phyloP scores from a whole-genome alignment of 2,888 invertebrate species.

The Nephrocerus scutellatus region DNA sequence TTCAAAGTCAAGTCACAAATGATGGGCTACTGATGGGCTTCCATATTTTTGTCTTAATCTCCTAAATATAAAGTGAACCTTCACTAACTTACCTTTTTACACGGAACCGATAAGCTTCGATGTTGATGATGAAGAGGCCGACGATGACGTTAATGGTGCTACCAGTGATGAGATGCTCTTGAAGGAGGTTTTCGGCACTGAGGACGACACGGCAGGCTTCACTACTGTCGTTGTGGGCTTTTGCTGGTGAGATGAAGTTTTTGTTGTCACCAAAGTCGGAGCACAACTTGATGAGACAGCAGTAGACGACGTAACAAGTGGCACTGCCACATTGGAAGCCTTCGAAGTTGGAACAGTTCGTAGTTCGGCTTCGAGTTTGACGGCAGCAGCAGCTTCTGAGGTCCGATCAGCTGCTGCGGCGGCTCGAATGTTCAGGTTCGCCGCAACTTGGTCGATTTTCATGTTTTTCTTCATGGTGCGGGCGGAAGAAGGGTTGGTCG shows the following conservation, averaged over 20 bases:
- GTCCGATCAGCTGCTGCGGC: conserved; percentile 34
- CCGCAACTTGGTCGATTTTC: conserved; percentile 45
- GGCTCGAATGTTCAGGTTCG: conserved; percentile 42
- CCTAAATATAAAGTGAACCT: too few species aligned
- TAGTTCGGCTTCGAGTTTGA: conserved; percentile 11
- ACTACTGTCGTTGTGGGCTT: too few species aligned
- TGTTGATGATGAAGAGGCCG: conserved; percentile 18
- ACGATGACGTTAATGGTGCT: conserved; percentile 12
- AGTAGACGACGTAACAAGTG: conserved; percentile 24
- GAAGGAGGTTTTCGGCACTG: conserved; percentile 22
- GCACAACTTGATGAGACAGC: too few species aligned
- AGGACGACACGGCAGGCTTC: conserved; percentile 4
- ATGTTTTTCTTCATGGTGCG: conserved; percentile 38
- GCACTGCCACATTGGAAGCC: conserved; percentile 18
- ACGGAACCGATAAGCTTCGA: conserved; percentile 10
- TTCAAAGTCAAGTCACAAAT: too few species aligned
- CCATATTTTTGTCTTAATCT: too few species aligned
- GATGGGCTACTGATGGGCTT: too few species aligned
- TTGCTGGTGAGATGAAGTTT: conserved; percentile 7
- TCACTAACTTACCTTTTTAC: conserved; percentile 9
- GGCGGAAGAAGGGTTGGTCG: too few species aligned
- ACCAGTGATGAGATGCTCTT: conserved; percentile 24
- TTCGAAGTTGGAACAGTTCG: conserved; percentile 6
- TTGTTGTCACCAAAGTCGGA: conserved; percentile 17
- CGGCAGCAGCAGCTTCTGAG: conserved; percentile 35